These are phyloP conservation scores for Callyntrura guangdongensis DNA, from an alignment of 2,888 invertebrate species.

Conservation along the genomic window DNA sequence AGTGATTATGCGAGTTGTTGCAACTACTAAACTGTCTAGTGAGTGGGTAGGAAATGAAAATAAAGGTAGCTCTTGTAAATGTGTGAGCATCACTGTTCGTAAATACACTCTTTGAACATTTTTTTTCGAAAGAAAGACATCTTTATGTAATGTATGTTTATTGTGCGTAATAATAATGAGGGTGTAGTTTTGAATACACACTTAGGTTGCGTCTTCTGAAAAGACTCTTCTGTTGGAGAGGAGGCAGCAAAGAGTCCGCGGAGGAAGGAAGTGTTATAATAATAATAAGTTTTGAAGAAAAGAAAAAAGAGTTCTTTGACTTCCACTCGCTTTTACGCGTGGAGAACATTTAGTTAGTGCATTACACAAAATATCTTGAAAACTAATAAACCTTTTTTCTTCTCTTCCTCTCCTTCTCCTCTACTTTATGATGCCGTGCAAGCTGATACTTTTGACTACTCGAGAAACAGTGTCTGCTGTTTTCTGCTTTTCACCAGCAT, in stretches of 20 bases:
- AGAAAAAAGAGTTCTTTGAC: constrained; percentile 76
- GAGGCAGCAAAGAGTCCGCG: constrained; percentile 17
- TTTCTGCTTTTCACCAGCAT: not conserved
- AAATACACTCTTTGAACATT: constrained; percentile 44
- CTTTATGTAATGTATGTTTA: constrained; percentile 66
- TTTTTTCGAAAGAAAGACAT: constrained; percentile 38
- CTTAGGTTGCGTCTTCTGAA: constrained; percentile 33
- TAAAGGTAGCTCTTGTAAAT: constrained; percentile 51
- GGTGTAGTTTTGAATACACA: constrained; percentile 40
- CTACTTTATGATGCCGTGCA: constrained; percentile 6
- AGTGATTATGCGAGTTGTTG: constrained; percentile 72
- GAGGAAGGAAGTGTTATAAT: constrained; percentile 69
- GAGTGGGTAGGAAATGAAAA: constrained; percentile 34
- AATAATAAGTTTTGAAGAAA: constrained; percentile 57
- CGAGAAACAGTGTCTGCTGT: constrained; percentile 8
- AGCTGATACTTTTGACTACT: constrained; percentile 42
- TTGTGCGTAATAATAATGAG: constrained; percentile 73
- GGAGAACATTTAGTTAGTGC: constrained; percentile 60
- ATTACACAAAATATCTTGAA: constrained; percentile 46
- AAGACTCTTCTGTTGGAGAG: constrained; percentile 2
- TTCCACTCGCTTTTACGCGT: constrained; percentile 70
- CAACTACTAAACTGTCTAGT: constrained; percentile 35
- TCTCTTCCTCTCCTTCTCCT: constrained; percentile 7
- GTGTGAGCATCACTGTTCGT: constrained; percentile 2
- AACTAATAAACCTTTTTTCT: constrained; percentile 65